Percentiles rank a stretch among this genome's conserved stretches.
Evolutionary conservation across 2,888 invertebrate genomes (phyloP).

Genomic region (Ceramica pisi): DNA sequence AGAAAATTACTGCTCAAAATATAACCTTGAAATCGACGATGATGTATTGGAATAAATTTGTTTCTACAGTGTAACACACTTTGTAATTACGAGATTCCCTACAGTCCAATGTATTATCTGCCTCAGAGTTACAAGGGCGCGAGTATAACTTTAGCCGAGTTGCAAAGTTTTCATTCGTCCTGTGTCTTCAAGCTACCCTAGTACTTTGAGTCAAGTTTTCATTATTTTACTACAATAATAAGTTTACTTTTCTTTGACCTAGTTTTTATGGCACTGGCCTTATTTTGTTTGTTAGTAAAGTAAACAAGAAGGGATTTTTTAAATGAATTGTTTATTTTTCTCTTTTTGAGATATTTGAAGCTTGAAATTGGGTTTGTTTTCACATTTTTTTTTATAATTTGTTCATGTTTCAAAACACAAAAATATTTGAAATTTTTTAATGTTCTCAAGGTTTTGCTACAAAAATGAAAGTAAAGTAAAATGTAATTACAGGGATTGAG

Average conservation of each 20-base stretch:
- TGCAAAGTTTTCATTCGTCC: slow-evolving; percentile 32
- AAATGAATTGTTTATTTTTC: background rate
- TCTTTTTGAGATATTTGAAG: slow-evolving; percentile 7
- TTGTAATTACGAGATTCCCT: slow-evolving; percentile 44
- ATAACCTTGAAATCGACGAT: slow-evolving; percentile 40
- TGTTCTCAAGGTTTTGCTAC: too few species aligned
- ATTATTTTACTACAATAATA: slow-evolving; percentile 20
- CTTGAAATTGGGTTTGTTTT: background rate
- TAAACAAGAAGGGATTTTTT: background rate
- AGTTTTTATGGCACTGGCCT: slow-evolving; percentile 12
- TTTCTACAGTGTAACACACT: slow-evolving; percentile 35
- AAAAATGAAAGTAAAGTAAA: too few species aligned
- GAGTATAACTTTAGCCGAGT: slow-evolving; percentile 31
- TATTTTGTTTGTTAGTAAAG: slow-evolving; percentile 5
- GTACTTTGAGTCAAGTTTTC: slow-evolving; percentile 20
- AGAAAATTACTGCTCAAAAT: slow-evolving; percentile 8
- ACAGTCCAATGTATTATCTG: slow-evolving; percentile 41
- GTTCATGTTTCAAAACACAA: too few species aligned
- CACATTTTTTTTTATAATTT: too few species aligned
- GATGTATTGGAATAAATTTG: slow-evolving; percentile 47
- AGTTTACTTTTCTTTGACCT: slow-evolving; percentile 29
- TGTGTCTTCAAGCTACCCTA: background rate
- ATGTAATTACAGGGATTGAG: too few species aligned
- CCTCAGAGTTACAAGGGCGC: slow-evolving; percentile 15
- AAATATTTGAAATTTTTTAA: too few species aligned